phyloP scores from a whole-genome alignment of 2,797 vertebrate genomes.

The Centropyge bicolor region DNA sequence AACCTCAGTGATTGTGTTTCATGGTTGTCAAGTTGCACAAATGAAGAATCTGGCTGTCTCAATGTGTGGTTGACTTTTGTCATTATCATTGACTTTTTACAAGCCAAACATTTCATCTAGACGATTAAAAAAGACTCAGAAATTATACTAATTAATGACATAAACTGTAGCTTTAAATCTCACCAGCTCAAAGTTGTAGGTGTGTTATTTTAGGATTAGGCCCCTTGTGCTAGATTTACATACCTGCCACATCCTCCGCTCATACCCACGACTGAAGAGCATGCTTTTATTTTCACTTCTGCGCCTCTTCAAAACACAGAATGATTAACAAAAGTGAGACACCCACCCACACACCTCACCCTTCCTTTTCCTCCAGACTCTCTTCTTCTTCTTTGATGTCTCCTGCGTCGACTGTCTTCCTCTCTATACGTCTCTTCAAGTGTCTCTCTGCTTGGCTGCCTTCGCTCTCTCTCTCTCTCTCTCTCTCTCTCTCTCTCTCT shows the following conservation, averaged over 20 bases:
- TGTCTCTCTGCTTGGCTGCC: constrained; percentile 13
- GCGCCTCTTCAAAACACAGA: constrained; percentile 14
- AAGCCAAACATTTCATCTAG: neutral
- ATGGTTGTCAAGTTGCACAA: neutral
- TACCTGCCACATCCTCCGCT: constrained; percentile 5
- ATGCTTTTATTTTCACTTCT: neutral
- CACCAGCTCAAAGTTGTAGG: neutral
- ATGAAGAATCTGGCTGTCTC: neutral
- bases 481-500: constrained; percentile 17
- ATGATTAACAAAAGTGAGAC: constrained; percentile 30
- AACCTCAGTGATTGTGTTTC: neutral
- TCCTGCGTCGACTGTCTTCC: neutral
- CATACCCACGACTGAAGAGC: neutral
- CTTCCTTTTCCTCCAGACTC: constrained; percentile 37
- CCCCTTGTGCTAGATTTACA: constrained; percentile 11
- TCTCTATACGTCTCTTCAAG: constrained; percentile 24
- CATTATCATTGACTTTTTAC: constrained; percentile 6
- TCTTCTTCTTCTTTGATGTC: constrained; percentile 26
- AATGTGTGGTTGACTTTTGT: neutral
- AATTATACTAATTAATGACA: neutral
- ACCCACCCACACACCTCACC: constrained; percentile 22
- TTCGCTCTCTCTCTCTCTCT: neutral
- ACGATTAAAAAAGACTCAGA: neutral
- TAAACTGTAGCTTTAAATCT: neutral
- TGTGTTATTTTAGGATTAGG: constrained; percentile 18